Evolutionary conservation across 1,140 invertebrate species (phyloP).

Genomic region (Anadara kagoshimensis): DNA sequence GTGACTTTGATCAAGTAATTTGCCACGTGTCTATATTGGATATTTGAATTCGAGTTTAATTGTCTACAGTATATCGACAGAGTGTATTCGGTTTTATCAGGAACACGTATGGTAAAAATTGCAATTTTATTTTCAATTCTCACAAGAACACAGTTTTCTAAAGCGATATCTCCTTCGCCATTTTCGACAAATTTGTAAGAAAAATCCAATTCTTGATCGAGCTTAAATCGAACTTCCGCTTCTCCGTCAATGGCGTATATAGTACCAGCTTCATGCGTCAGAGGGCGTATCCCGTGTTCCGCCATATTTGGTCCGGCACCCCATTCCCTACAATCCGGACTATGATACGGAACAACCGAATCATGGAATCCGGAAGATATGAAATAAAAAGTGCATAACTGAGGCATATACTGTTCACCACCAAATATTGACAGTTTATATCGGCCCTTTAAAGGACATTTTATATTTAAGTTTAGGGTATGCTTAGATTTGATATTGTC

Average conservation of each 20-base stretch:
- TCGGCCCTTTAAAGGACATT: conserved; percentile 48
- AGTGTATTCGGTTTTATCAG: conserved; percentile 50
- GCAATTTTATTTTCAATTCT: conserved; percentile 46
- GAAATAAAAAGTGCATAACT: conserved; percentile 45
- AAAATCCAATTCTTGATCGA: conserved; percentile 54
- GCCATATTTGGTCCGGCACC: conserved; percentile 53
- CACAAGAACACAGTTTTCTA: conserved; percentile 42
- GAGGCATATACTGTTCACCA: conserved; percentile 44
- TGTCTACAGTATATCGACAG: conserved; percentile 50
- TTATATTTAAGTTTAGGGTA: conserved; percentile 41
- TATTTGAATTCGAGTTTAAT: conserved; percentile 35
- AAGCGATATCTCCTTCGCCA: conserved; percentile 38
- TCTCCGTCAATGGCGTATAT: conserved; percentile 52
- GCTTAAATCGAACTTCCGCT: conserved; percentile 52
- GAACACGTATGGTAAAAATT: conserved; percentile 47
- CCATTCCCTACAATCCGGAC: conserved; percentile 54
- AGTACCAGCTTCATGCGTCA: conserved; percentile 50
- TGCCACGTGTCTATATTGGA: conserved; percentile 45
- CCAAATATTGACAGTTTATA: conserved; percentile 52
- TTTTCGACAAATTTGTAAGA: conserved; percentile 50
- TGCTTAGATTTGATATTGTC: conserved; percentile 46
- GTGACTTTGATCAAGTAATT: conserved; percentile 51
- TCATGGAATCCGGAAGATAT: conserved; percentile 40
- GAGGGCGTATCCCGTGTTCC: conserved; percentile 49
- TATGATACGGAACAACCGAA: conserved; percentile 45